Conservation (phyloP, 2,797 vertebrate genomes). For the Trachops cirrhosus region DNA sequence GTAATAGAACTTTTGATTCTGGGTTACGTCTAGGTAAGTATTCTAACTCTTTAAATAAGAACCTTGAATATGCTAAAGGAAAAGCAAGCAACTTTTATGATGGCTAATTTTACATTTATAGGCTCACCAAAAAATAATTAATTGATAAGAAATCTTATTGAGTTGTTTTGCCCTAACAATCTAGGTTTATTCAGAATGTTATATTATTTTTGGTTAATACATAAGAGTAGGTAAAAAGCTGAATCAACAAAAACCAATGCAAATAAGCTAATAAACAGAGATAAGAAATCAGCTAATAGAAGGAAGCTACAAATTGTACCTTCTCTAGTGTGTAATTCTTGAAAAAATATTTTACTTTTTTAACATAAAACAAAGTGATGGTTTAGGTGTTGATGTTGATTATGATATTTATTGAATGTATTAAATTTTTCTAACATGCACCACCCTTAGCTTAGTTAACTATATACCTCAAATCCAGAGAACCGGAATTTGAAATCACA, state of each 20-base stretch:
- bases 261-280: background rate
- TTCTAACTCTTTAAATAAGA: slow-evolving; percentile 45
- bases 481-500: slow-evolving; percentile 30
- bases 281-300: background rate
- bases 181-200: background rate
- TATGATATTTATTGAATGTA: background rate
- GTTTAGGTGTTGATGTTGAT: background rate
- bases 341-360: background rate
- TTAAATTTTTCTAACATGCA: background rate
- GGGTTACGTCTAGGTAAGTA: slow-evolving; percentile 47
- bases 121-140: background rate
- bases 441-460: background rate
- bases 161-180: background rate
- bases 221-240: background rate
- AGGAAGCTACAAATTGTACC: background rate
- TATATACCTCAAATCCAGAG: background rate
- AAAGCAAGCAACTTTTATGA: background rate
- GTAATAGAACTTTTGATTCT: slow-evolving; percentile 69
- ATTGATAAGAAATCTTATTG: background rate
- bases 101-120: background rate
- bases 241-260: background rate
- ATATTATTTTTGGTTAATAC: background rate
- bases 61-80: background rate
- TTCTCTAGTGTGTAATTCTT: background rate
- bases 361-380: background rate